Conservation (phyloP, 2,797 vertebrate species). For the Enteromius unitaeniatus region DNA sequence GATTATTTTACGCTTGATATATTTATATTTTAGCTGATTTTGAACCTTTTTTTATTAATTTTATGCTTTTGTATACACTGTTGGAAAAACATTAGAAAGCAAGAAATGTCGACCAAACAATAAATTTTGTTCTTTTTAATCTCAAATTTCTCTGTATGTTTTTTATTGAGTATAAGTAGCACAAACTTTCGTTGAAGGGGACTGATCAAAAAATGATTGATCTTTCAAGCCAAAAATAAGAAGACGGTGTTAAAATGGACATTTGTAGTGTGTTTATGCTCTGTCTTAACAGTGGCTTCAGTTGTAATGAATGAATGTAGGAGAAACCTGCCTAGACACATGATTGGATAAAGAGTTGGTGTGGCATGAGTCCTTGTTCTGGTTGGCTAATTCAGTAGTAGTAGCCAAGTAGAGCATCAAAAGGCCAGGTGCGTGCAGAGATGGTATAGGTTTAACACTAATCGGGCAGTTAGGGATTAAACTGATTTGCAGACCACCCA, state of each 20-base stretch:
- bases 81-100: constrained; percentile 44
- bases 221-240: neutral
- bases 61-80: constrained; percentile 50
- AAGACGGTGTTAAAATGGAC: neutral
- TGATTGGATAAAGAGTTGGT: constrained; percentile 10
- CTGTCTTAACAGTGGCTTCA: neutral
- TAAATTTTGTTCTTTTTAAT: constrained; percentile 14
- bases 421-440: neutral
- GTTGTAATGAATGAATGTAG: constrained; percentile 11
- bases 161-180: neutral
- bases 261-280: neutral
- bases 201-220: neutral
- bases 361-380: constrained; percentile 10
- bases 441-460: constrained; percentile 19
- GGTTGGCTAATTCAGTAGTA: neutral
- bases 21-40: constrained; percentile 49
- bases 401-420: neutral
- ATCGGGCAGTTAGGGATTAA: constrained; percentile 42
- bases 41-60: constrained; percentile 43
- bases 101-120: constrained; percentile 52
- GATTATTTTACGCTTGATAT: constrained; percentile 34
- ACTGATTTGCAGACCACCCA: constrained; percentile 33
- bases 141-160: neutral
- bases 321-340: neutral
- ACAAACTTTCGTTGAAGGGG: neutral